phyloP scores from a whole-genome alignment of 2,113 vertebrate species.

The Acanthisitta chloris region DNA sequence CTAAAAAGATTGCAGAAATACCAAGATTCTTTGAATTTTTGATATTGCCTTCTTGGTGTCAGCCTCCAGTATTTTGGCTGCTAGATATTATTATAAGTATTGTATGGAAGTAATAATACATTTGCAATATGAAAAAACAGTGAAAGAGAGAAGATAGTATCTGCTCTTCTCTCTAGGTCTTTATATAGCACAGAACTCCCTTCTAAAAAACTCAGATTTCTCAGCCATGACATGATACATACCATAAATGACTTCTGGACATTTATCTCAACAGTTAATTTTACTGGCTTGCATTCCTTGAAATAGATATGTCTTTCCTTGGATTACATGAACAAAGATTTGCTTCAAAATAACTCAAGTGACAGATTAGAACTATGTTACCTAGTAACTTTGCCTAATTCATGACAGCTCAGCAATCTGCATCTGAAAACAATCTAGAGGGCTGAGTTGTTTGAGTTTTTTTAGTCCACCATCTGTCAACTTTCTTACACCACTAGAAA shows the following conservation, averaged over 20 bases:
- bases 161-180: neutral
- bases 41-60: neutral
- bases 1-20: neutral
- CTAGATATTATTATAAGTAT: neutral
- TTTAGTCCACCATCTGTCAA: neutral
- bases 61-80: neutral
- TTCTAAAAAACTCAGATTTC: neutral
- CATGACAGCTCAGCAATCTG: too few species aligned
- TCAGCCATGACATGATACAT: rapidly evolving
- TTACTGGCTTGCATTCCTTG: neutral
- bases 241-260: neutral
- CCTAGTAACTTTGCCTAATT: too few species aligned
- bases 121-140: neutral
- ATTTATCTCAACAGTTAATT: neutral
- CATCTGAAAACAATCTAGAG: too few species aligned
- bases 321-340: neutral
- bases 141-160: neutral
- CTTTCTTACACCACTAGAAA: neutral
- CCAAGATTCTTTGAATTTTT: neutral
- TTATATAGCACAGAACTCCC: neutral
- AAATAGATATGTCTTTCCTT: neutral
- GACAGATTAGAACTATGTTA: neutral
- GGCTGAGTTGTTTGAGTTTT: rapidly evolving
- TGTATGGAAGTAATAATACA: neutral
- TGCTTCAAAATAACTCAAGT: neutral